Evolutionary conservation across 2,113 vertebrate species (phyloP), one percentile per base, ranked within the genome.

Genomic region (Sula dactylatra): DNA sequence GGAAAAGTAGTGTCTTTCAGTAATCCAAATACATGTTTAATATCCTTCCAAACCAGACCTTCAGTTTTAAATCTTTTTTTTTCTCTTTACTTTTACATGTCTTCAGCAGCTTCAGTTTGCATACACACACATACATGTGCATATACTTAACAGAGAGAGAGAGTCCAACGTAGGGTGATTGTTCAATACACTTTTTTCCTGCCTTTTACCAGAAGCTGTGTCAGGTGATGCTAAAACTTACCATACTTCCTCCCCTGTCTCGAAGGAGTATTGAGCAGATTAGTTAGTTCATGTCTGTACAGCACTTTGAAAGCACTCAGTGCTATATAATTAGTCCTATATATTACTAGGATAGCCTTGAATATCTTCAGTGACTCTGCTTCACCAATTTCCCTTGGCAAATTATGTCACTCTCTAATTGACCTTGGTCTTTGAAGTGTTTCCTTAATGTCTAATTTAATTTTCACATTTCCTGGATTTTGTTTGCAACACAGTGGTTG

Each of bases 211-310:
- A 90, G 66, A 94, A 76, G 16, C 11, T 72, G 22, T 82, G n/a
- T 29, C 71, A 91, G 73, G 22, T 94, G 55, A 40, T 79, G 44
- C 11, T 90, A 64, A 89, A 88, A 93, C 24, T 80, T 86, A 22
- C 45, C 78, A 29, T 70, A 34, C 29, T 80, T 93, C 25, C 5
- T 19, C 6, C 62, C 12, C 38, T 62, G 27, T 85, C 73, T 92
- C 92, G 76, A 32, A 94, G 3, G 21, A 14, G 18, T 72, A 54
- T 55, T 86, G 66, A 92, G 55, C 47, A 94, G 58, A 97, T 95
- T 91, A 96, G 95, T 96, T 96, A 90, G 74, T 90, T 95, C 84
- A 59, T 86, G 84, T 86, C 78, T 72, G 61, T 85, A 94, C 54
- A 94, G 58, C 52, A 85, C 34, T 94, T 81, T 88, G 78, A 90